phyloP scores from a whole-genome alignment of 2,888 invertebrate species.

The Parnassius glacialis region DNA sequence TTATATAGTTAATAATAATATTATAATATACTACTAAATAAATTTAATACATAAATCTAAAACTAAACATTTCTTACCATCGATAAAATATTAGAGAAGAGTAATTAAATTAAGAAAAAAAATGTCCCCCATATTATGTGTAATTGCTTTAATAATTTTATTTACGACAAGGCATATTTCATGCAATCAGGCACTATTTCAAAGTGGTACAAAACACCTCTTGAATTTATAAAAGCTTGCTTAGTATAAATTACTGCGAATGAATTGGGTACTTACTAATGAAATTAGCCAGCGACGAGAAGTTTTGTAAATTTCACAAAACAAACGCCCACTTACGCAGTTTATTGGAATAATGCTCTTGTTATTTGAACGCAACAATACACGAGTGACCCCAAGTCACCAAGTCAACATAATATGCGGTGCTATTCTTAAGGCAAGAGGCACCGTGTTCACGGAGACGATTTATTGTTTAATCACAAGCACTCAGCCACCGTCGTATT shows the following conservation, averaged over 20 bases:
- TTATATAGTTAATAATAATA: too few species aligned
- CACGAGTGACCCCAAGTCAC: constrained; percentile 38
- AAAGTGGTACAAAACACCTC: constrained; percentile 6
- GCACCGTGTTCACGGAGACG: constrained; percentile 39
- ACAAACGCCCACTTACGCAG: constrained; percentile 17
- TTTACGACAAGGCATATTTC: background rate
- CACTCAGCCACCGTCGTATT: constrained; percentile 67
- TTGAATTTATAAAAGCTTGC: constrained; percentile 17
- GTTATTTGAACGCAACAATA: constrained; percentile 28
- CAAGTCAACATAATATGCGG: constrained; percentile 42
- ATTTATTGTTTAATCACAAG: constrained; percentile 76
- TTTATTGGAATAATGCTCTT: constrained; percentile 27
- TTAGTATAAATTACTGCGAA: constrained; percentile 12
- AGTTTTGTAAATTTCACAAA: constrained; percentile 23
- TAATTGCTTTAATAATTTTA: too few species aligned
- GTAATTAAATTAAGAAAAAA: too few species aligned
- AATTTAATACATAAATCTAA: too few species aligned
- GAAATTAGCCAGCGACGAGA: constrained; percentile 19
- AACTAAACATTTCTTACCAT: too few species aligned
- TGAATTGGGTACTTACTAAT: constrained; percentile 16
- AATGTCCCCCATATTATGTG: too few species aligned
- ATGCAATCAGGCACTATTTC: background rate
- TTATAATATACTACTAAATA: too few species aligned
- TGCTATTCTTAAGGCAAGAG: constrained; percentile 37
- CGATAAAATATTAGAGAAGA: too few species aligned